Evolutionary conservation across 2,113 vertebrate species (phyloP).

Genomic region (Hydrolagus affinis): DNA sequence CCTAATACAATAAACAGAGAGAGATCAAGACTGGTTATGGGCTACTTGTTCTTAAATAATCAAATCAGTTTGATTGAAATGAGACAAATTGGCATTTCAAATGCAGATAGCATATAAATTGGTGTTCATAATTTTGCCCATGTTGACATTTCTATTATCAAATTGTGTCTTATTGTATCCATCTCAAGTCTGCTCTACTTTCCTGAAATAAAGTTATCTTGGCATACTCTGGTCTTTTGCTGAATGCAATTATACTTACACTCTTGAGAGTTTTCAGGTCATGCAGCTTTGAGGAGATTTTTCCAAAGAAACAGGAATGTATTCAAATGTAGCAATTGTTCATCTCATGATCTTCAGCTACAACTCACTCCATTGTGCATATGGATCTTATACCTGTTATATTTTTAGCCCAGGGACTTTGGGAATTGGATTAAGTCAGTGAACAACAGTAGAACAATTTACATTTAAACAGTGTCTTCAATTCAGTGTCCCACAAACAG

Average conservation of each 20-base stretch:
- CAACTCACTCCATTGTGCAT: neutral
- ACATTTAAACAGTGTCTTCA: no score
- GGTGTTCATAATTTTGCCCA: neutral
- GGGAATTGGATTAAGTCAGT: no score
- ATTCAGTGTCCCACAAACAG: no score
- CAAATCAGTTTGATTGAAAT: neutral
- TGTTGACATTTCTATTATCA: neutral
- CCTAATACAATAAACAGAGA: neutral
- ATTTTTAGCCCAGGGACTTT: no score
- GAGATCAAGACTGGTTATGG: neutral
- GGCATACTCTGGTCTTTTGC: neutral
- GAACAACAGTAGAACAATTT: no score
- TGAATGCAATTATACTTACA: neutral
- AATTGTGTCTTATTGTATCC: constrained; percentile 15
- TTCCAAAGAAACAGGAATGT: neutral
- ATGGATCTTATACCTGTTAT: neutral
- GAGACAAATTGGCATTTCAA: constrained; percentile 10
- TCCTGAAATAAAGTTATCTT: neutral
- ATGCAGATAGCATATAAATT: neutral
- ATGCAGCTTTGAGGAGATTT: neutral
- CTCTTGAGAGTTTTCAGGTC: neutral
- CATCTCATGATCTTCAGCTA: neutral
- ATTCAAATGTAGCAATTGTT: neutral
- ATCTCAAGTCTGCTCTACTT: neutral
- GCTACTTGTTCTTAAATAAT: neutral